A percentile compares a stretch with the other conserved stretches of the same genome.
These are phyloP conservation scores for Drosophila robusta DNA, from an alignment of 2,888 invertebrate species.

Conservation along the genomic window DNA sequence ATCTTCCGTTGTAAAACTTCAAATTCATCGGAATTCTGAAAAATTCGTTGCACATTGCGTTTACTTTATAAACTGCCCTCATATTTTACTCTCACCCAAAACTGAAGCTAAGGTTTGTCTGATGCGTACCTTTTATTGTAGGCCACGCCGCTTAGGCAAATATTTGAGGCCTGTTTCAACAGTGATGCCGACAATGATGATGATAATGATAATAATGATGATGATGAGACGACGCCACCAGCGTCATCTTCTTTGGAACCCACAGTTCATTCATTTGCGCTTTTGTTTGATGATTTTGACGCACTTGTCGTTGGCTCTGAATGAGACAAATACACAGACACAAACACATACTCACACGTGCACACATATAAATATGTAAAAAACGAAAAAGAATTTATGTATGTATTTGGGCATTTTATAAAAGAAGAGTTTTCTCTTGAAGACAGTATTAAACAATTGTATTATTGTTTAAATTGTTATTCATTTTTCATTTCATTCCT, in stretches of 20 bases:
- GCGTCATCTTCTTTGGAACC: constrained; percentile 21
- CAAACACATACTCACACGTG: neutral
- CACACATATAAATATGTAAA: constrained; percentile 1
- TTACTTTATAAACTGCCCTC: constrained; percentile 24
- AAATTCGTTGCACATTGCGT: neutral
- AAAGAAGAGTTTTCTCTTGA: constrained; percentile 1
- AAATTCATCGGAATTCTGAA: constrained; percentile 1
- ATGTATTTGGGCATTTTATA: neutral
- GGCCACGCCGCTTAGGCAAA: constrained; percentile 53
- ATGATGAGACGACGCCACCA: constrained; percentile 17
- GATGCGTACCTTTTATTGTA: constrained; percentile 44
- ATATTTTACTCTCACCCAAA: neutral
- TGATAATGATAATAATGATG: constrained; percentile 17
- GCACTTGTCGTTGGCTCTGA: constrained; percentile 60
- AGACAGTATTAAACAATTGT: constrained; percentile 17
- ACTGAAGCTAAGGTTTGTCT: constrained; percentile 21
- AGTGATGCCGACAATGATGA: constrained; percentile 17
- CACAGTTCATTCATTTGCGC: constrained; percentile 66
- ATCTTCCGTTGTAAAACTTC: too few relatives aligned
- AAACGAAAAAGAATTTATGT: neutral
- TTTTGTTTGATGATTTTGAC: constrained; percentile 72
- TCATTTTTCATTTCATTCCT: neutral
- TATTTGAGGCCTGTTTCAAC: constrained; percentile 59
- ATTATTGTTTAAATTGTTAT: constrained; percentile 3
- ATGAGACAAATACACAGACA: constrained; percentile 28